phyloP scores from a whole-genome alignment of 35 echinoderm and acorn worm genomes.

The Patiria miniata region DNA sequence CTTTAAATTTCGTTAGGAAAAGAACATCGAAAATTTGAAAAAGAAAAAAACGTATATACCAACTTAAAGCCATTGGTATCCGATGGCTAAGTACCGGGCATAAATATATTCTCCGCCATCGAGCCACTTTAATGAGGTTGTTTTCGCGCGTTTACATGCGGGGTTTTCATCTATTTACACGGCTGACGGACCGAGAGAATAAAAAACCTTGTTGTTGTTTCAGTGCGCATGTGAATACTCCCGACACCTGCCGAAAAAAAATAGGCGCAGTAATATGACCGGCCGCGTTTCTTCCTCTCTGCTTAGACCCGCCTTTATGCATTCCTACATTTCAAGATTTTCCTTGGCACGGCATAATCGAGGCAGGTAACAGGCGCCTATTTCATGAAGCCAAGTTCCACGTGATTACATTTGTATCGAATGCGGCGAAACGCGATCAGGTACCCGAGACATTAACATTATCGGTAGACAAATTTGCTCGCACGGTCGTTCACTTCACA shows the following conservation, averaged over 20 bases:
- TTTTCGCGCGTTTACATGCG: too few species aligned
- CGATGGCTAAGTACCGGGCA: too few species aligned
- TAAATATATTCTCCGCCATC: too few species aligned
- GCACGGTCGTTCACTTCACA: background rate
- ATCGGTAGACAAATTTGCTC: background rate
- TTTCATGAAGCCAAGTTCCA: background rate
- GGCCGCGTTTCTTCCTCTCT: background rate
- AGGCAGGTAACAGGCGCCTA: constrained; percentile 11
- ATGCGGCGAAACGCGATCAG: background rate
- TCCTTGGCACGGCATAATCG: background rate
- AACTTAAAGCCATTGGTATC: too few species aligned
- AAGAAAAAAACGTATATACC: too few species aligned
- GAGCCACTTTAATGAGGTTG: too few species aligned
- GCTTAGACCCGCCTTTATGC: background rate
- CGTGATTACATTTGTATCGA: background rate
- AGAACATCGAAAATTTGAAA: too few species aligned
- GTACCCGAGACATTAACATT: background rate
- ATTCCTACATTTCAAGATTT: background rate
- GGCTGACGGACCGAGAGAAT: too few species aligned
- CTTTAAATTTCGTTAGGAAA: too few species aligned
- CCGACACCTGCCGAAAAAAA: background rate
- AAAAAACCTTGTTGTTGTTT: constrained; percentile 30
- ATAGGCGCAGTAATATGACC: background rate
- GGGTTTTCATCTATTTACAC: too few species aligned
- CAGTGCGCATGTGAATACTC: background rate